phyloP scores from a whole-genome alignment of 2,888 invertebrate genomes.

The Theodoxus fluviatilis region DNA sequence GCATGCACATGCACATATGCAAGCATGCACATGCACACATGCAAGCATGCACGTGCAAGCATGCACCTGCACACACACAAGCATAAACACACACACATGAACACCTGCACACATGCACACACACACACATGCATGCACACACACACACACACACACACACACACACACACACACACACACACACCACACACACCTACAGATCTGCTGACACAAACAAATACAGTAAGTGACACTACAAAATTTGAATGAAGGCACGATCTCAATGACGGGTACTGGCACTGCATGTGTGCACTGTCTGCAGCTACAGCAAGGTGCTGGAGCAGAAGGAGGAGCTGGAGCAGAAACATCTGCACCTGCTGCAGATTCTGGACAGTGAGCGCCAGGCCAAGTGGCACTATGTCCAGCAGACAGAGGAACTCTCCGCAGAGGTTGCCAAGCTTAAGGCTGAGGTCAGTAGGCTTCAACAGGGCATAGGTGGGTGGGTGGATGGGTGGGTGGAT shows the following conservation, averaged over 20 bases:
- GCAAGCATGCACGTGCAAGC: slow-evolving; percentile 7
- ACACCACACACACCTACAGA: background rate
- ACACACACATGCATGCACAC: slow-evolving; percentile 19
- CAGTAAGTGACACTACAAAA: too few relatives aligned
- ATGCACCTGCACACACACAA: background rate
- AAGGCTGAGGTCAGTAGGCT: slow-evolving; percentile 77
- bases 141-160: slow-evolving; percentile 1
- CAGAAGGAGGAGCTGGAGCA: slow-evolving; percentile 92
- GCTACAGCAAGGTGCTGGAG: slow-evolving; percentile 86
- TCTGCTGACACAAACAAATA: too few relatives aligned
- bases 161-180: background rate
- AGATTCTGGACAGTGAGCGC: slow-evolving; percentile 87
- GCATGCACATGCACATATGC: slow-evolving; percentile 6
- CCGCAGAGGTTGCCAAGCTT: slow-evolving; percentile 85
- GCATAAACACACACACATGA: slow-evolving; percentile 10
- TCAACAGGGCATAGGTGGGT: background rate
- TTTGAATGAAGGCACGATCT: background rate
- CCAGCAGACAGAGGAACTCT: slow-evolving; percentile 89
- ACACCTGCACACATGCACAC: slow-evolving; percentile 9
- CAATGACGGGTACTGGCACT: background rate
- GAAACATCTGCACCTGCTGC: slow-evolving; percentile 85
- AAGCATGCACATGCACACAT: slow-evolving; percentile 8
- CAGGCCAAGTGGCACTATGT: slow-evolving; percentile 93
- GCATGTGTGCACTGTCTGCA: slow-evolving; percentile 62
- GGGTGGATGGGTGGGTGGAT: background rate